A percentile compares a stretch with the other conserved stretches of the same genome.
Evolutionary conservation across 2,888 invertebrate species (phyloP).

Genomic region (Pyralis farinalis): DNA sequence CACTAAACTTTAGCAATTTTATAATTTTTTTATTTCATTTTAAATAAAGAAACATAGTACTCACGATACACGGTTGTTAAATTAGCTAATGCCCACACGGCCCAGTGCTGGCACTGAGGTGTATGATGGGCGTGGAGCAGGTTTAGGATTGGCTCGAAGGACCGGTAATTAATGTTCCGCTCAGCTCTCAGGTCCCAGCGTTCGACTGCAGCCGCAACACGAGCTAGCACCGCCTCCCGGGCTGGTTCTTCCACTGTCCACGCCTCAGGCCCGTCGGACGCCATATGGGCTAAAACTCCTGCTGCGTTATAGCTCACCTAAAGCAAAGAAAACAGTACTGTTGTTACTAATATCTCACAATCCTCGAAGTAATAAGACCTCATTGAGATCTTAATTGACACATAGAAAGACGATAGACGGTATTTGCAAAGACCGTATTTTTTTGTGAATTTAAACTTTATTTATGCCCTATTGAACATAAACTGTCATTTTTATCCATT

Average conservation of each 20-base stretch:
- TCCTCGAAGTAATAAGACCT: too few species aligned
- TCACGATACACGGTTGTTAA: slow-evolving; percentile 95
- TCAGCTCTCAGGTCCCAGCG: slow-evolving; percentile 93
- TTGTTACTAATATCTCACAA: too few species aligned
- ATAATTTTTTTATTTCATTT: too few species aligned
- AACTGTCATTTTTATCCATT: too few species aligned
- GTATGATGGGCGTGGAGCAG: slow-evolving; percentile 92
- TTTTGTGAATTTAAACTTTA: too few species aligned
- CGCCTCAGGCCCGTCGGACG: slow-evolving; percentile 92
- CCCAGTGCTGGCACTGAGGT: slow-evolving; percentile 97
- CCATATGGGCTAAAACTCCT: slow-evolving; percentile 96
- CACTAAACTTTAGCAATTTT: too few species aligned
- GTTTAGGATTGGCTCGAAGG: slow-evolving; percentile 94
- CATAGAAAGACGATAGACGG: too few species aligned
- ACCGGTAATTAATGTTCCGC: slow-evolving; percentile 97
- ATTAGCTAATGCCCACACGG: slow-evolving; percentile 98
- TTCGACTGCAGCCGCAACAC: slow-evolving; percentile 91
- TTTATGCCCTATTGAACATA: too few species aligned
- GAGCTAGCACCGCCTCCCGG: slow-evolving; percentile 85
- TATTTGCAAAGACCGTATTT: too few species aligned
- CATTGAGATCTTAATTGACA: too few species aligned
- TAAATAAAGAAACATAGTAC: slow-evolving; percentile 63
- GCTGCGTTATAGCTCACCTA: slow-evolving; percentile 96
- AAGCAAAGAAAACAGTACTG: too few species aligned
- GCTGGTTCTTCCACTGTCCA: slow-evolving; percentile 90